phyloP scores from a whole-genome alignment of 2,888 invertebrate genomes.

The Latheticus oryzae region DNA sequence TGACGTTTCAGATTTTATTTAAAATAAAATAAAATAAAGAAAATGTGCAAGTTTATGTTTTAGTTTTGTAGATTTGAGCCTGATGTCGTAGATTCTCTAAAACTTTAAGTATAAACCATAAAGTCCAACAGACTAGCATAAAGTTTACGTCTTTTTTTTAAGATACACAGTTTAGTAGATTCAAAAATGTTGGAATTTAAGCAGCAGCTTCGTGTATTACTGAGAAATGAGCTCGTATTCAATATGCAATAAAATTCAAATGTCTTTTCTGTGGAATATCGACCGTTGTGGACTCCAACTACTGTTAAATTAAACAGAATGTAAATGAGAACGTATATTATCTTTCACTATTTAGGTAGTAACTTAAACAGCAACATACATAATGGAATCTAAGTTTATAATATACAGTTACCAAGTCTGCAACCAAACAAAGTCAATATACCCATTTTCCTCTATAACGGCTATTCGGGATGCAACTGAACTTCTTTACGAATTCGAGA shows the following conservation, averaged over 20 bases:
- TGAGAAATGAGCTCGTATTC: slow-evolving; percentile 8
- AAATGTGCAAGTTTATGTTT: too few species aligned
- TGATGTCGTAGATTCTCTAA: too few species aligned
- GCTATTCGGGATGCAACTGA: slow-evolving; percentile 12
- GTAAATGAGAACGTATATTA: slow-evolving; percentile 20
- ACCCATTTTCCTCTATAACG: slow-evolving; percentile 14
- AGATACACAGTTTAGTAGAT: neutral
- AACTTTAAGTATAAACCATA: neutral
- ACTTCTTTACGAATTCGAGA: slow-evolving; percentile 20
- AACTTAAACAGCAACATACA: slow-evolving; percentile 29
- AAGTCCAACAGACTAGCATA: neutral
- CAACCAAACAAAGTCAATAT: slow-evolving; percentile 31
- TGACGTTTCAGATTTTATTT: too few species aligned
- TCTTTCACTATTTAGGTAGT: slow-evolving; percentile 26
- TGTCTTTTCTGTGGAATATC: slow-evolving; percentile 6
- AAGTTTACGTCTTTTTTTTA: slow-evolving; percentile 2
- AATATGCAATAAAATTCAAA: slow-evolving; percentile 17
- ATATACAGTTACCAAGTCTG: slow-evolving; percentile 19
- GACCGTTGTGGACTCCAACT: slow-evolving; percentile 12
- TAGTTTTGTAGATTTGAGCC: too few species aligned
- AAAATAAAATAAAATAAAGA: too few species aligned
- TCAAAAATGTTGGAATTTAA: slow-evolving; percentile 13
- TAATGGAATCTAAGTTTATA: slow-evolving; percentile 24
- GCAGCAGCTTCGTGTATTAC: slow-evolving; percentile 4
- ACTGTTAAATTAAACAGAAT: slow-evolving; percentile 27